A percentile compares a stretch with the other conserved stretches of the same genome.
phyloP scores from a whole-genome alignment of 1,140 invertebrate genomes.

The Leguminivora glycinivorella region DNA sequence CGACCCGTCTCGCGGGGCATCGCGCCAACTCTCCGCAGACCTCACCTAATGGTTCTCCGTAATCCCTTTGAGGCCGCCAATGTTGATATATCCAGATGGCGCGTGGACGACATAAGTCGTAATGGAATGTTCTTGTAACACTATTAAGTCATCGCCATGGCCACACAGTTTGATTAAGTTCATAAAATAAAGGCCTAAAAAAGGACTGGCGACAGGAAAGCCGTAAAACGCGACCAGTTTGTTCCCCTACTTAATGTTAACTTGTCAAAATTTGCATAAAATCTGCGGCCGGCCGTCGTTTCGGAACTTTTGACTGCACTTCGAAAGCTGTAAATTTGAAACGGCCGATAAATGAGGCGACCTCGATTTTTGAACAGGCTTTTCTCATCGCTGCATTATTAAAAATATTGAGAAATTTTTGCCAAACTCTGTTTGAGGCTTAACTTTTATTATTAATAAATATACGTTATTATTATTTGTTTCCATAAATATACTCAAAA shows the following conservation, averaged over 20 bases:
- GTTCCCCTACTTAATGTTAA: slow-evolving; percentile 66
- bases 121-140: slow-evolving; percentile 35
- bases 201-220: slow-evolving; percentile 44
- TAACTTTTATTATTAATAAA: background rate
- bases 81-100: slow-evolving; percentile 37
- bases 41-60: slow-evolving; percentile 28
- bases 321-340: slow-evolving; percentile 69
- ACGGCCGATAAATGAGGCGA: slow-evolving; percentile 65
- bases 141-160: slow-evolving; percentile 39
- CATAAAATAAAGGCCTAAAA: slow-evolving; percentile 31
- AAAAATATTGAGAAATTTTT: background rate
- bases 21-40: background rate
- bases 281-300: slow-evolving; percentile 54
- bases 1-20: background rate
- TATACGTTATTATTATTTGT: background rate
- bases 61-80: slow-evolving; percentile 35
- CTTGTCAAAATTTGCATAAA: slow-evolving; percentile 72
- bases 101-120: slow-evolving; percentile 33
- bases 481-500: slow-evolving; percentile 6
- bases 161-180: slow-evolving; percentile 6
- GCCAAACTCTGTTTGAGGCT: background rate
- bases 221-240: slow-evolving; percentile 68
- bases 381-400: background rate
- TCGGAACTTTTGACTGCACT: slow-evolving; percentile 68
- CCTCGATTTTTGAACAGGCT: slow-evolving; percentile 40